phyloP scores from a whole-genome alignment of 2,797 vertebrate genomes.

The Rousettus madagascariensis region DNA sequence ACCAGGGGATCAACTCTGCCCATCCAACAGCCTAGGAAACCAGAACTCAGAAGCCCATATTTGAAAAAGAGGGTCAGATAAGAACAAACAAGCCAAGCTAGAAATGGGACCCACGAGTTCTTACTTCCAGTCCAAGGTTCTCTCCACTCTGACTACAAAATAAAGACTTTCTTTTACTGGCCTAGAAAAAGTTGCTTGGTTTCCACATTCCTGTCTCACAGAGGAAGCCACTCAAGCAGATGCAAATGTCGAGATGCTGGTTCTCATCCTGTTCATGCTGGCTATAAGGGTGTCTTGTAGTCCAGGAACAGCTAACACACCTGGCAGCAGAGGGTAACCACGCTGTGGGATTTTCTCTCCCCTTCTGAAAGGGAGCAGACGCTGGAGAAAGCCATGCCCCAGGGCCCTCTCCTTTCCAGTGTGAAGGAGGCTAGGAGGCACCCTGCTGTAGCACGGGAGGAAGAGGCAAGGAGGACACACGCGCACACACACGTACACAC shows the following conservation, averaged over 20 bases:
- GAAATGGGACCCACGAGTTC: not conserved
- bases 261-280: not conserved
- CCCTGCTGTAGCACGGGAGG: too few relatives aligned
- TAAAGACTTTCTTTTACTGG: conserved; percentile 24
- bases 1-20: not conserved
- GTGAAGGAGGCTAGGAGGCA: not conserved
- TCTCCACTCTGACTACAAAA: not conserved
- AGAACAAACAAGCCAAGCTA: conserved; percentile 2
- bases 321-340: fast-evolving
- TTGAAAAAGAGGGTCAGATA: not conserved
- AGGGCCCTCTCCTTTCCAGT: not conserved
- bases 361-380: not conserved
- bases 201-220: not conserved
- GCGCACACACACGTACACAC: not conserved
- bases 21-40: not conserved
- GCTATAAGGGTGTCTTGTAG: not conserved
- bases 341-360: not conserved
- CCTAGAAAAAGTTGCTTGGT: conserved; percentile 19
- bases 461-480: too few relatives aligned
- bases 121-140: not conserved
- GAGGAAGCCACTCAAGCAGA: not conserved
- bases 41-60: not conserved
- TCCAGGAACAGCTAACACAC: not conserved
- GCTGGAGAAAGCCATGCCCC: not conserved
- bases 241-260: not conserved